Conservation (phyloP, 2,113 vertebrate genomes). For the Terrapene triunguis region DNA sequence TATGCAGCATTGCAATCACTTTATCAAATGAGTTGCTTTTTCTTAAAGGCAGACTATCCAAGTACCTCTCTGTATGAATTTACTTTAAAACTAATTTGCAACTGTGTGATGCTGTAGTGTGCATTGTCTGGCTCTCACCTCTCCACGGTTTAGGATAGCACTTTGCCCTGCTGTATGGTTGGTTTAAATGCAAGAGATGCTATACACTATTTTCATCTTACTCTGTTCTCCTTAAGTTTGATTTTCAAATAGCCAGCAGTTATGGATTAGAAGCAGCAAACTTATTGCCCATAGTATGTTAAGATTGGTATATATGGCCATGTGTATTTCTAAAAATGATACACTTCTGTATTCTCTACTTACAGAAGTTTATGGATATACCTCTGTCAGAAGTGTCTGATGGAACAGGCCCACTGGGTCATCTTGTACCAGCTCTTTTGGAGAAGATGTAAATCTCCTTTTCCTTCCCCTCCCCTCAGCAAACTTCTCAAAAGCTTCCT, state of each 20-base stretch:
- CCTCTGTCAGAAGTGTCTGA: not conserved
- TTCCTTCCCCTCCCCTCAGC: not conserved
- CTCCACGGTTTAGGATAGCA: too few species aligned
- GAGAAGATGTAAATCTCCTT: not conserved
- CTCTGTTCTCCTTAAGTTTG: not conserved
- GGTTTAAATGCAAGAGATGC: not conserved
- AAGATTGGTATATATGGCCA: not conserved
- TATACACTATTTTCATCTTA: not conserved
- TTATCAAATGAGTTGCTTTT: not conserved
- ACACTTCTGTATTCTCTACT: not conserved
- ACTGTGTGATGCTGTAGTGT: not conserved
- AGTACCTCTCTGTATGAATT: not conserved
- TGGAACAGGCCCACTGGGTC: not conserved
- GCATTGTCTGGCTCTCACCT: not conserved
- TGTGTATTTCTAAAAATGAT: not conserved
- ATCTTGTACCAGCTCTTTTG: not conserved
- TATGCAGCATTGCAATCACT: not conserved
- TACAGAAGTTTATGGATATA: not conserved
- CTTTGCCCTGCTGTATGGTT: not conserved
- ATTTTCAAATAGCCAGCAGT: not conserved
- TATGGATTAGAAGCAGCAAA: not conserved
- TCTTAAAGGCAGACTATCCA: not conserved
- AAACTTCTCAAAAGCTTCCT: not conserved
- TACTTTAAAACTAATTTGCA: not conserved
- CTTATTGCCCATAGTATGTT: not conserved